Evolutionary conservation across 2,888 invertebrate genomes (phyloP), one percentile per base, ranked within the genome.

Genomic region (Hylaea fasciaria): DNA sequence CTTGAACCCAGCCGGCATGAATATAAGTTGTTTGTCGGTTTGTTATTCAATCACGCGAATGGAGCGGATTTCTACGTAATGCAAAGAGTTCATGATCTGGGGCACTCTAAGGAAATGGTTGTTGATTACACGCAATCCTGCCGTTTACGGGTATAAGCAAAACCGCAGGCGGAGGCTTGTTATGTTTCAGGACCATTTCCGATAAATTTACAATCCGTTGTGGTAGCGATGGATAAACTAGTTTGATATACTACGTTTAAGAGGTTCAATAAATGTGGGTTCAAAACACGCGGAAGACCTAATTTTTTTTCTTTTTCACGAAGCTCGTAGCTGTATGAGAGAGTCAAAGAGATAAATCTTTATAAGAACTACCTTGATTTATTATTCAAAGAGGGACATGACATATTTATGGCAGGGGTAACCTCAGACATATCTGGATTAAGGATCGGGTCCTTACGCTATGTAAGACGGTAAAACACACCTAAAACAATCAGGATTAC

Each of bases 321-420:
- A 14, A 16, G 14, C 28, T 12, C n/a, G 41, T 17, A 14, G 43
- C 1, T 32, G 1, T 10, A 7, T 32, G 29, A 40, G 49, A 48
- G 44, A 32, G 52, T 35, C 29, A 43, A 17, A 44, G 28, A 51
- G 35, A 48, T 51, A 51, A 47, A 43, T 56, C 56, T 47, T 56
- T 32, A 11, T 56, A 52, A 56, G 51, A 51, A 52, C 46, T 64
- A 57, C 45, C 60, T 65, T 50, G 48, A 59, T 67, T 64, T 67
- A 66, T 69, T 69, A 66, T 69, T 66, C 62, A 64, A 51, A 62
- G 47, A 66, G 65, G 62, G 64, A 57, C 67, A 65, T 67, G 66
- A 65, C 69, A 69, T 62, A 67, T 69, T 65, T 67, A 67, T 64
- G 56, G 60, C 56, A 17, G 50, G 57, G 59, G 48, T 62, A 64